These are phyloP conservation scores for Acromyrmex charruanus DNA, from an alignment of 1,140 invertebrate species.

Conservation along the genomic window DNA sequence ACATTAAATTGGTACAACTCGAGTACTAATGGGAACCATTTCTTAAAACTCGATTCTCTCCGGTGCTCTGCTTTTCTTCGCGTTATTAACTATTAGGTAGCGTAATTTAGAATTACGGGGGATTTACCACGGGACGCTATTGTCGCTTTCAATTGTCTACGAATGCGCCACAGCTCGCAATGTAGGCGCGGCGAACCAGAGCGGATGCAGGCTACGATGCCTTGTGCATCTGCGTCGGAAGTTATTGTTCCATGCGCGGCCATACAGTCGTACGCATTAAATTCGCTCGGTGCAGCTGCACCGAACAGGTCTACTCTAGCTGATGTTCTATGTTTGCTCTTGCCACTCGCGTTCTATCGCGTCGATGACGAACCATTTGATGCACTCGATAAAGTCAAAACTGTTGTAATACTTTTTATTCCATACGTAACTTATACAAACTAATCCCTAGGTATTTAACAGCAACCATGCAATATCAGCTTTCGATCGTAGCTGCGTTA, in stretches of 20 bases:
- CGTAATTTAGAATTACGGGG: not conserved
- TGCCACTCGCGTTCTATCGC: not conserved
- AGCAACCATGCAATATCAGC: too few relatives aligned
- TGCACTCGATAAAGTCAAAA: not conserved
- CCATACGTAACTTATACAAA: not conserved
- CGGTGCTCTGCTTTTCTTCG: not conserved
- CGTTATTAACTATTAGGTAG: constrained; percentile 20
- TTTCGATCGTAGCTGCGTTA: not conserved
- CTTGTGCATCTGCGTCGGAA: constrained; percentile 51
- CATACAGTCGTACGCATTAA: constrained; percentile 12
- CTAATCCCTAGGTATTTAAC: not conserved
- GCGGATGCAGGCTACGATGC: constrained; percentile 2
- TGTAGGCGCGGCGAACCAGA: constrained; percentile 33
- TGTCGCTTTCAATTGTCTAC: constrained; percentile 44
- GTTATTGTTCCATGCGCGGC: constrained; percentile 35
- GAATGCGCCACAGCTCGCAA: not conserved
- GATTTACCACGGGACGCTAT: constrained; percentile 10
- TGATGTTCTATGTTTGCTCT: not conserved
- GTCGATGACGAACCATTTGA: not conserved
- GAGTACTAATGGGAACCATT: too few relatives aligned
- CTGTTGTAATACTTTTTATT: not conserved
- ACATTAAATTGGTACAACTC: too few relatives aligned
- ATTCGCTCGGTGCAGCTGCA: constrained; percentile 20
- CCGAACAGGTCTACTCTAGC: not conserved
- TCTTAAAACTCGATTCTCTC: not conserved